Evolutionary conservation across 1,140 invertebrate species (phyloP).

Genomic region (Formica exsecta): DNA sequence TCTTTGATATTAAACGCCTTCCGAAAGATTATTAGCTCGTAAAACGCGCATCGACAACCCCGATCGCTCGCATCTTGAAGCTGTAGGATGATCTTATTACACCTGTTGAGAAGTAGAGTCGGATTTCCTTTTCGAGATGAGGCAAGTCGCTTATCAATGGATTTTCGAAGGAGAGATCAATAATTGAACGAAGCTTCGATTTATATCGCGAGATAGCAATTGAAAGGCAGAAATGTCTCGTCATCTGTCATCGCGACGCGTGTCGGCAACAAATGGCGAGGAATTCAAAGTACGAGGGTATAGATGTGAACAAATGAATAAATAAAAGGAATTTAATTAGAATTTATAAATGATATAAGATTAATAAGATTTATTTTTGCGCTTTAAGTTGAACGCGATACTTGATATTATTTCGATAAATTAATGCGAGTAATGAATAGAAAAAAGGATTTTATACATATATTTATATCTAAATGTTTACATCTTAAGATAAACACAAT

Average conservation of each 20-base stretch:
- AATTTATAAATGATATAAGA: background rate
- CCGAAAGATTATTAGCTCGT: conserved; percentile 44
- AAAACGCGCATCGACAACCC: conserved; percentile 39
- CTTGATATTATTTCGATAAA: background rate
- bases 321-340: background rate
- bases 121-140: background rate
- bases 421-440: background rate
- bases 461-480: background rate
- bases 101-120: background rate
- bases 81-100: conserved; percentile 41
- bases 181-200: background rate
- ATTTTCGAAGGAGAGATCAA: background rate
- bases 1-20: conserved; percentile 63
- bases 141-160: background rate
- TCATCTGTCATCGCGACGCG: background rate
- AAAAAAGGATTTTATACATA: background rate
- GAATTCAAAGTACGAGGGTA: background rate
- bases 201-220: background rate
- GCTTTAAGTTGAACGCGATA: background rate
- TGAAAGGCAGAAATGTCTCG: background rate
- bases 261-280: background rate
- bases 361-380: background rate
- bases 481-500: background rate
- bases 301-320: background rate
- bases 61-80: background rate